These are phyloP conservation scores for Tuberolachnus salignus DNA, from an alignment of 2,888 invertebrate species.

Conservation along the genomic window DNA sequence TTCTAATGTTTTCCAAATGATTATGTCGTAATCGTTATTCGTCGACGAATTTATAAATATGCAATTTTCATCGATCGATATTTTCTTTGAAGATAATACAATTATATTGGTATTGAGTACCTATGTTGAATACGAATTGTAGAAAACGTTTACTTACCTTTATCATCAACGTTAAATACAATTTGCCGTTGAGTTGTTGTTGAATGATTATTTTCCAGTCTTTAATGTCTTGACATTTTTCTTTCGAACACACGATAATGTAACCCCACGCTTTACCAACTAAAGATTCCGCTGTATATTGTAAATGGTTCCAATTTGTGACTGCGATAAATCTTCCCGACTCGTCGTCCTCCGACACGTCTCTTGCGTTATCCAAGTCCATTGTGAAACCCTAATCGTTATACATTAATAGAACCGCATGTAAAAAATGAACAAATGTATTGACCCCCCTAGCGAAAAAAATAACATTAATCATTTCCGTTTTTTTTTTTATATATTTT, in stretches of 20 bases:
- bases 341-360: not conserved
- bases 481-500: no score
- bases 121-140: not conserved
- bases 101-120: no score
- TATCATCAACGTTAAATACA: constrained; percentile 2
- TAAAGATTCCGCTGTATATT: constrained; percentile 3
- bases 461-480: no score
- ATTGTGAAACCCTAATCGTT: constrained; percentile 9
- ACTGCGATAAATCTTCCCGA: constrained; percentile 10
- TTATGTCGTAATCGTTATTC: not conserved
- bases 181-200: not conserved
- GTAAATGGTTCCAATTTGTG: not conserved
- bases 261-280: not conserved
- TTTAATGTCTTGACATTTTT: not conserved
- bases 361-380: constrained; percentile 6
- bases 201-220: constrained; percentile 36
- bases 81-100: not conserved
- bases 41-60: not conserved
- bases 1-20: not conserved
- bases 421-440: no score
- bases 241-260: constrained; percentile 5
- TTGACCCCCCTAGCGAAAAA: no score
- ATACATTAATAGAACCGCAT: no score
- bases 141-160: constrained; percentile 2
- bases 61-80: not conserved